Percentiles rank a stretch among this genome's conserved stretches.
phyloP scores from a whole-genome alignment of 2,113 vertebrate genomes.

The Panurus biarmicus region DNA sequence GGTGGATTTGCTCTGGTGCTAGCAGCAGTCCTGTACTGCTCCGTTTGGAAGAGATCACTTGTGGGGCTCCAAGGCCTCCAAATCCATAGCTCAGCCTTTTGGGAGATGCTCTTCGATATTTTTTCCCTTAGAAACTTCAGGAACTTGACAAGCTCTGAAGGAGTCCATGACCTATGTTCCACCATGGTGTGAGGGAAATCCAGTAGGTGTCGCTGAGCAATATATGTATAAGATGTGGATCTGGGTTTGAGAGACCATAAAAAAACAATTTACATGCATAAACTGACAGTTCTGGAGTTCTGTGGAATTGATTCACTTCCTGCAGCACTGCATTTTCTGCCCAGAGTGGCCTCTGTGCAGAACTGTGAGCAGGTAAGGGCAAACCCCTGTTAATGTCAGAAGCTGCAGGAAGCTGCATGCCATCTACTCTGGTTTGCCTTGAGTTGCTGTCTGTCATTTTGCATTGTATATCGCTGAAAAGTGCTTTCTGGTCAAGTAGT shows the following conservation, averaged over 20 bases:
- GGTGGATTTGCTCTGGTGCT: slow-evolving; percentile 13
- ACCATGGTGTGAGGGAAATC: background rate
- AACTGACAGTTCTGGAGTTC: slow-evolving; percentile 34
- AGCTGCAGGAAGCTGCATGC: slow-evolving; percentile 58
- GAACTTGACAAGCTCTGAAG: slow-evolving; percentile 23
- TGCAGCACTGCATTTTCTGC: slow-evolving; percentile 3
- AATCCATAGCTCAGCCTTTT: background rate
- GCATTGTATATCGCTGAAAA: slow-evolving; percentile 61
- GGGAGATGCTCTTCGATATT: slow-evolving; percentile 14
- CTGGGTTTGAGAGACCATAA: background rate
- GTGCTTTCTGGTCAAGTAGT: slow-evolving; percentile 58
- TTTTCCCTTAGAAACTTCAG: slow-evolving; percentile 5
- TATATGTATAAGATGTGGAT: background rate
- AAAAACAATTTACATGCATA: background rate
- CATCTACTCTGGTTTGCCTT: slow-evolving; percentile 28
- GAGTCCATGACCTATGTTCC: background rate
- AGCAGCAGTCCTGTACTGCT: background rate
- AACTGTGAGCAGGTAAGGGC: slow-evolving; percentile 38
- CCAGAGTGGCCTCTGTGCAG: background rate
- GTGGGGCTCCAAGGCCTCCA: background rate
- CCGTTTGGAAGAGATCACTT: background rate
- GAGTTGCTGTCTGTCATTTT: slow-evolving; percentile 53
- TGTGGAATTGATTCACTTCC: background rate
- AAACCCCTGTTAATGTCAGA: background rate
- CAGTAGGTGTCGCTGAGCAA: background rate